Conservation (phyloP, 1,140 invertebrate species). For the Brachionus asplanchnoidis region DNA sequence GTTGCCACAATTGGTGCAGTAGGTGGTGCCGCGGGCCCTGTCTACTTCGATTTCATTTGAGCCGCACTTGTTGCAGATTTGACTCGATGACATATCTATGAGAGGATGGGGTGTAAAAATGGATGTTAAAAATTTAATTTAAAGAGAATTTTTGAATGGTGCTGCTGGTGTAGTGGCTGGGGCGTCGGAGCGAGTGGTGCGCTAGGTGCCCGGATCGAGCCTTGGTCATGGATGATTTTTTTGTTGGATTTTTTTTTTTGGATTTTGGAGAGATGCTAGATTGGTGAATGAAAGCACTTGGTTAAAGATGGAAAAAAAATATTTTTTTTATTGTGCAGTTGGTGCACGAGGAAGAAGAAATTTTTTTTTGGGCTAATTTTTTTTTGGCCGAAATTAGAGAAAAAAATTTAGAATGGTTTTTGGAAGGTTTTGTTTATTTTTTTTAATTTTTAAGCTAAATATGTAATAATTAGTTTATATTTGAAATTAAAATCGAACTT, state of each 20-base stretch:
- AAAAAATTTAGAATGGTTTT: too few relatives aligned
- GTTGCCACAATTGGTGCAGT: slow-evolving; percentile 89
- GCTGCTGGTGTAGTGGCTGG: neutral
- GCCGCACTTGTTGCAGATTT: slow-evolving; percentile 76
- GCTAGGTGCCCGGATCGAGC: neutral
- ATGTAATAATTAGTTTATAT: neutral
- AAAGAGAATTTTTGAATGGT: neutral
- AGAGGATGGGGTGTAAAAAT: neutral
- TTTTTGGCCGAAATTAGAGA: too few relatives aligned
- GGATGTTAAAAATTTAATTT: neutral
- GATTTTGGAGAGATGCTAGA: too few relatives aligned
- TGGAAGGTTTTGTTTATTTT: neutral
- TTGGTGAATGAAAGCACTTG: too few relatives aligned
- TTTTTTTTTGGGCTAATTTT: too few relatives aligned
- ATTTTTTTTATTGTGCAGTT: too few relatives aligned
- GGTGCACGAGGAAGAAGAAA: too few relatives aligned
- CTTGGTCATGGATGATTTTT: neutral
- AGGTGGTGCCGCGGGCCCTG: slow-evolving; percentile 81
- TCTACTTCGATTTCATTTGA: slow-evolving; percentile 90
- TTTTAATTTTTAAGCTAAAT: neutral
- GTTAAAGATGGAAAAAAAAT: too few relatives aligned
- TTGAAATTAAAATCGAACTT: neutral
- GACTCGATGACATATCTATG: slow-evolving; percentile 12
- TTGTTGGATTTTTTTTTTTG: too few relatives aligned
- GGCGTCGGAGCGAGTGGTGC: neutral